Evolutionary conservation across 2,113 vertebrate genomes (phyloP), one percentile per base, ranked within the genome.

Genomic region (Galemys pyrenaicus): DNA sequence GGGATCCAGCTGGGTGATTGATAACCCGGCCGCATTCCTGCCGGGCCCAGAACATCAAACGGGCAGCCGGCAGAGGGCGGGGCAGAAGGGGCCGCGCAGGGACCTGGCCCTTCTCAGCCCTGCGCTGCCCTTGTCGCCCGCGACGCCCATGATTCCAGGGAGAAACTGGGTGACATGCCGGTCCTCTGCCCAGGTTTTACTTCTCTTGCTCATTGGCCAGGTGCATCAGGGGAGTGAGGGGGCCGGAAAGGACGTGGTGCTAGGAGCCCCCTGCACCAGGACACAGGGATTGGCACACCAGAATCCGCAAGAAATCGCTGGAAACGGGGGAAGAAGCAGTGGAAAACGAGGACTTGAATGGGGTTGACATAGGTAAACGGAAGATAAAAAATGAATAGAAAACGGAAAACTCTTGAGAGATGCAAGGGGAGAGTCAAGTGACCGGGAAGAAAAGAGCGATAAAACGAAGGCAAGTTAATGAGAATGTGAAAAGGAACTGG

Each of bases 1-100:
- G 98, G 98, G 98, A 98, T 98, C 98, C 98, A 98, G 98, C 98
- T 98, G 98, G 98, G 98, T 99, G 98, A 98, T 98, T 98, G 98
- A 99, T 98, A 98, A 98, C 98, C 98, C 97, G 97, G 98, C 98
- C 97, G 97, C 98, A 98, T 98, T 98, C 98, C 98, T 98, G 98
- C 98, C 97, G 97, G 97, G 98, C 97, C 98, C 94, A 96, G 97
- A 97, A 98, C 98, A 97, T 98, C 98, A 98, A 98, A 96, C 95
- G 89, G 87, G 73, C 91, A 77, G 93, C 91, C 87, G 64, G 94
- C 95, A n/a, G 93, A 82, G 86, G 96, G 96, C 78, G 92, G 95
- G 94, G 92, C 90, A 16, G 62, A 82, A 79, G 84, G 92, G 94
- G 89, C 74, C 6, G 77, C 16, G n/a, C 85, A 32, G 56, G 85